Evolutionary conservation across 2,888 invertebrate genomes (phyloP).

Genomic region (Galeruca laticollis): DNA sequence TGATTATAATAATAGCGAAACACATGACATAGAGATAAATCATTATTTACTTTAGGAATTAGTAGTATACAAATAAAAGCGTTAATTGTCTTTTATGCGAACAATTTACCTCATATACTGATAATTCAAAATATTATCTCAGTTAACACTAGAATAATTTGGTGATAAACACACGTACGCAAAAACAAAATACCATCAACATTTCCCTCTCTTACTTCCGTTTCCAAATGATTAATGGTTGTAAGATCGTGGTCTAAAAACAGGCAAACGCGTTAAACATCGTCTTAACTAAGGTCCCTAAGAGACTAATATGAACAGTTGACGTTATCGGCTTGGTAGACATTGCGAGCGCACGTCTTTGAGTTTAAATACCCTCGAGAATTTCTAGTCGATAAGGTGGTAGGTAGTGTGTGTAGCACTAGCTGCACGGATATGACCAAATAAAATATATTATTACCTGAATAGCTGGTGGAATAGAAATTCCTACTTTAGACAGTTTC

Average conservation of each 20-base stretch:
- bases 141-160: constrained; percentile 47
- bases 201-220: constrained; percentile 38
- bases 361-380: constrained; percentile 64
- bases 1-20: background rate
- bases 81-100: background rate
- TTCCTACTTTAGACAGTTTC: constrained; percentile 59
- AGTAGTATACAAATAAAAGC: background rate
- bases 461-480: constrained; percentile 62
- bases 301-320: constrained; percentile 63
- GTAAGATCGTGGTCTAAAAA: constrained; percentile 50
- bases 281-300: constrained; percentile 60
- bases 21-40: background rate
- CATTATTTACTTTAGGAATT: background rate
- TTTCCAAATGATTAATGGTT: constrained; percentile 48
- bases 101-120: constrained; percentile 26
- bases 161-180: constrained; percentile 43
- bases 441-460: constrained; percentile 65
- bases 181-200: constrained; percentile 48
- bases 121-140: constrained; percentile 43
- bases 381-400: constrained; percentile 63
- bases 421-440: constrained; percentile 61
- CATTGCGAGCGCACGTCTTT: constrained; percentile 63
- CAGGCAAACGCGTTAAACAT: constrained; percentile 49
- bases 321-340: constrained; percentile 64
- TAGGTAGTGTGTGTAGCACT: constrained; percentile 44